Evolutionary conservation across 2,888 invertebrate species (phyloP).

Genomic region (Parascotia fuliginaria): DNA sequence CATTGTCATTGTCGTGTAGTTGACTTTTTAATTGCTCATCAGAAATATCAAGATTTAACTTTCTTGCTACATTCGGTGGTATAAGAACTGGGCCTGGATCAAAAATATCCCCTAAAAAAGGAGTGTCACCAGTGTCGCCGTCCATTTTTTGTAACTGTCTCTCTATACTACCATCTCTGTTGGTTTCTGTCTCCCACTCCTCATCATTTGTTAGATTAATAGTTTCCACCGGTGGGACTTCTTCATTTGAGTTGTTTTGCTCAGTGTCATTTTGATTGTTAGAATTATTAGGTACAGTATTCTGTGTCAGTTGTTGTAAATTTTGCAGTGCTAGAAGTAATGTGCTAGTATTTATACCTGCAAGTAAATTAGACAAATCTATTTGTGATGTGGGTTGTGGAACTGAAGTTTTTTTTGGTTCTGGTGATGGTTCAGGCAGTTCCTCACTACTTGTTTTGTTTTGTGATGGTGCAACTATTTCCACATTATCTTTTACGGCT

Average conservation of each 20-base stretch:
- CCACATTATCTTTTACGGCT: slow-evolving; percentile 9
- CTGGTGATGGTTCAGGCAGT: slow-evolving; percentile 10
- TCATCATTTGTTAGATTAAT: slow-evolving; percentile 79
- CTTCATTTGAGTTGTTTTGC: slow-evolving; percentile 26
- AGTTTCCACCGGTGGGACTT: slow-evolving; percentile 57
- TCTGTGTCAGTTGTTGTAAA: slow-evolving; percentile 69
- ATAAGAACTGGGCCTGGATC: slow-evolving; percentile 73
- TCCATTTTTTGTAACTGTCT: slow-evolving; percentile 69
- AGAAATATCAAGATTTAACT: slow-evolving; percentile 62
- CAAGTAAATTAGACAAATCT: slow-evolving; percentile 67
- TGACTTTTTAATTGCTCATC: slow-evolving; percentile 51
- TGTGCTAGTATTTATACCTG: slow-evolving; percentile 75
- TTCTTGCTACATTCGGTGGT: slow-evolving; percentile 60
- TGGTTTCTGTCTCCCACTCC: slow-evolving; percentile 77
- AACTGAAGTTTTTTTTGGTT: slow-evolving; percentile 21
- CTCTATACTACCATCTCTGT: slow-evolving; percentile 72
- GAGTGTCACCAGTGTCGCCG: slow-evolving; percentile 71
- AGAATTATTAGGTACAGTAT: slow-evolving; percentile 32
- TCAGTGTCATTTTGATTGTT: slow-evolving; percentile 31
- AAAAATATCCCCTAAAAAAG: slow-evolving; percentile 81
- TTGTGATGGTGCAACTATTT: slow-evolving; percentile 8
- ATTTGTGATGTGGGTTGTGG: slow-evolving; percentile 51
- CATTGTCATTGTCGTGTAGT: slow-evolving; percentile 61
- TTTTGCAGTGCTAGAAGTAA: slow-evolving; percentile 76
- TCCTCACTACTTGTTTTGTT: slow-evolving; percentile 17